Evolutionary conservation across 2,113 vertebrate genomes (phyloP).

Genomic region (Leucoraja erinaceus): DNA sequence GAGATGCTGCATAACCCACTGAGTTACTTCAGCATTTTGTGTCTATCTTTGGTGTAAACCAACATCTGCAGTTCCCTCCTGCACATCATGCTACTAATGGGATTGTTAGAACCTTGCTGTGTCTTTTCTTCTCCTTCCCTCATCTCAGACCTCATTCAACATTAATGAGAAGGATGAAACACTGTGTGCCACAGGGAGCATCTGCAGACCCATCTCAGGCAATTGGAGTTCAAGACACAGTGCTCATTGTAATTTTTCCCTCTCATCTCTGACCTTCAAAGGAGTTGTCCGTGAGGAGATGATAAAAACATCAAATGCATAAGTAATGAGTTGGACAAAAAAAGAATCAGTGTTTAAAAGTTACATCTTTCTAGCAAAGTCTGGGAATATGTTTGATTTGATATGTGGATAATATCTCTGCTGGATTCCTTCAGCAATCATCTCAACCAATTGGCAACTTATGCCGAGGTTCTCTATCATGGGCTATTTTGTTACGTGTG

Average conservation of each 20-base stretch:
- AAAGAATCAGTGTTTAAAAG: neutral
- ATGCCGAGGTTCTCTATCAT: neutral
- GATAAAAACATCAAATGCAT: neutral
- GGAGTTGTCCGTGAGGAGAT: neutral
- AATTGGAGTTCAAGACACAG: neutral
- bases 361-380: neutral
- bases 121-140: neutral
- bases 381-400: neutral
- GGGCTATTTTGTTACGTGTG: too few species aligned
- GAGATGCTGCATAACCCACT: too few species aligned
- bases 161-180: neutral
- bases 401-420: neutral
- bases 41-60: too few species aligned
- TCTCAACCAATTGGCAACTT: neutral
- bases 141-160: conserved; percentile 10
- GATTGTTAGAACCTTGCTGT: neutral
- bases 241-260: neutral
- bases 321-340: neutral
- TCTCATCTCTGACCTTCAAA: conserved; percentile 26
- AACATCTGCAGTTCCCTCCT: too few species aligned
- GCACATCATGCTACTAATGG: too few species aligned
- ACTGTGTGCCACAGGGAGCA: neutral
- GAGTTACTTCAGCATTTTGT: too few species aligned
- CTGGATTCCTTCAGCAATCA: neutral
- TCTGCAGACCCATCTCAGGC: neutral